Conservation (phyloP, 37 sponge, comb jelly and placozoan species). For the Haliclona indistincta region DNA sequence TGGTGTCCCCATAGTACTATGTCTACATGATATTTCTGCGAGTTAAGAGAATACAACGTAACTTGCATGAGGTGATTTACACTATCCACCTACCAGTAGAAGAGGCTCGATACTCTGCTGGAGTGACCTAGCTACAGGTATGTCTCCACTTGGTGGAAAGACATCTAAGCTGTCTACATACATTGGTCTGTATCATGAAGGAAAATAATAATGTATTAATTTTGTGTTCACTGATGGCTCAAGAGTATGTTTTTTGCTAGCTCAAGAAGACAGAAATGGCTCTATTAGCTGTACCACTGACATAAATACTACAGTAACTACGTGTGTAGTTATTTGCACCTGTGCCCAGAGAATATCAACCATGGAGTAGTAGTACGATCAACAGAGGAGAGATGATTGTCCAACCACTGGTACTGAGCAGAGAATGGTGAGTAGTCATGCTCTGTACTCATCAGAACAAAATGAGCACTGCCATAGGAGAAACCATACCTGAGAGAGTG, state of each 20-base stretch:
- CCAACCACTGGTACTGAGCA: conserved; percentile 51
- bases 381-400: conserved; percentile 48
- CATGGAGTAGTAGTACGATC: conserved; percentile 74
- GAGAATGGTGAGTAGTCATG: conserved; percentile 51
- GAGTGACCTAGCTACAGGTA: conserved; percentile 34
- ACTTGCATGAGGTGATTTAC: neutral
- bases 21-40: conserved; percentile 63
- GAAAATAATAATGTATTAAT: neutral
- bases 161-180: conserved; percentile 56
- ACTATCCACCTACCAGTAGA: conserved; percentile 25
- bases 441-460: conserved; percentile 83
- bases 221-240: neutral
- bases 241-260: neutral
- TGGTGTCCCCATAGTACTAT: conserved; percentile 78
- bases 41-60: neutral
- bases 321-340: no score
- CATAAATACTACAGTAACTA: no score
- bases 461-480: conserved; percentile 68
- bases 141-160: neutral
- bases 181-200: conserved; percentile 56
- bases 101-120: conserved; percentile 59
- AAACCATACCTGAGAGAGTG: conserved; percentile 77
- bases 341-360: conserved; percentile 82
- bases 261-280: no score
- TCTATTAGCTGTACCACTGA: no score